Base-by-base conservation (phyloP, 2,797 vertebrate species). In the Sebastes trivittatus region DNA sequence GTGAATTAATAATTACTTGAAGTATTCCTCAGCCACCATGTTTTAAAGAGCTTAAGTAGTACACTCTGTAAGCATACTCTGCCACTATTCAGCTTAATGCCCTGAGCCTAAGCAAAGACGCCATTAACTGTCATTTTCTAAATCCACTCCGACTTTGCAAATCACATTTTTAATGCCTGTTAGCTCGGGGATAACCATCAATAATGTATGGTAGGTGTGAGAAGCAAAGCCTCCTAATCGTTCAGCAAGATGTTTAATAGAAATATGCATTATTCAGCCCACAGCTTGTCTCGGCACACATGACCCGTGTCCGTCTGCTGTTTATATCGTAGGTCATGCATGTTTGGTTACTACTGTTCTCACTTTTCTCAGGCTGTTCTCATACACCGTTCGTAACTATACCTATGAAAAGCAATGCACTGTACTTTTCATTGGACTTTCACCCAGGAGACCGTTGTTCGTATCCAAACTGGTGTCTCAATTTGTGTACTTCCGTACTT, bases 211-310 rank as follows among this genome's bases (percentile, higher is more conserved):
- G 30, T 38, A 77, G 58, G 62, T 90, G 73, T 86, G 72, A 86
- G 64, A 38, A 65, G 74, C 34, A 78, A 80, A 63, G 66, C 27
- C 30, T 72, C 29, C 36, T 18, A 61, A 68, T 78, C 49, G 71
- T 38, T 55, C 55, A 80, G 76, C 54, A 67, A 56, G 30, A 82
- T 87, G 66, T 89, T 91, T 90, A 87, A 91, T 87, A 84, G 80
- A 87, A 86, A 82, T 69, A 83, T 92, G 62, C 75, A 92, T 93
- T 90, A 92, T 93, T 94, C 76, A 93, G 34, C 27, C 60, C 55
- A 55, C 36, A 61, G 23, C 72, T 75, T 81, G 77, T 81, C 75
- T 88, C 36, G 13, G 71, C 55, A 80, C 77, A 59, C 63, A 54
- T 29, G 42, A 64, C 49, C 52, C 34, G 36, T 68, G 36, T 87